Percentiles rank a stretch among this genome's conserved stretches.
These are phyloP conservation scores for Himalopsyche anomala DNA, from an alignment of 2,888 invertebrate genomes.

Conservation along the genomic window DNA sequence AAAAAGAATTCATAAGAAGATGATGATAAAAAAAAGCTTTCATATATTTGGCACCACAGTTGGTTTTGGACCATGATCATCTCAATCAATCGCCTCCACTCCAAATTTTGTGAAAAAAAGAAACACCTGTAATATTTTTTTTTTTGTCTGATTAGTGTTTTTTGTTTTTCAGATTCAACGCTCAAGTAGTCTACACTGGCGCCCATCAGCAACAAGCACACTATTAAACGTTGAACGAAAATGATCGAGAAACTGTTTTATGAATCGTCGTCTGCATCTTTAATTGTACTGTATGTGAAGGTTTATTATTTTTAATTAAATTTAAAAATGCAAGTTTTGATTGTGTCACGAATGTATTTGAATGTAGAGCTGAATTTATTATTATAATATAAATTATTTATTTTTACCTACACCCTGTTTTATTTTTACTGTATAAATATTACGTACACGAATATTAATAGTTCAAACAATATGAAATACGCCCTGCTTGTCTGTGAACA, in stretches of 20 bases:
- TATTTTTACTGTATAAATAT: not conserved
- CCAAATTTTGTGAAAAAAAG: too few relatives aligned
- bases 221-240: constrained; percentile 25
- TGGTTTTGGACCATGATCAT: too few relatives aligned
- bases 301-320: not conserved
- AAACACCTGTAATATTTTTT: too few relatives aligned
- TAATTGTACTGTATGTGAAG: not conserved
- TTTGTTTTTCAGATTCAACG: constrained; percentile 70
- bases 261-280: constrained; percentile 1
- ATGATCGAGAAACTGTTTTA: not conserved
- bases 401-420: not conserved
- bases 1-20: too few relatives aligned
- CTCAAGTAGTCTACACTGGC: constrained; percentile 71
- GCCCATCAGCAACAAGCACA: constrained; percentile 68
- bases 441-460: too few relatives aligned
- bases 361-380: constrained; percentile 7
- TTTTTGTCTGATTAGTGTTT: too few relatives aligned
- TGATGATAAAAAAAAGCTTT: too few relatives aligned
- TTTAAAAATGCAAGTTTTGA: not conserved
- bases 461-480: too few relatives aligned
- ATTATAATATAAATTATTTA: constrained; percentile 30
- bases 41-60: too few relatives aligned
- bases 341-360: not conserved
- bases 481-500: too few relatives aligned
- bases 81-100: too few relatives aligned